Evolutionary conservation across 1,140 invertebrate genomes (phyloP).

Genomic region (Drosophila bocki): DNA sequence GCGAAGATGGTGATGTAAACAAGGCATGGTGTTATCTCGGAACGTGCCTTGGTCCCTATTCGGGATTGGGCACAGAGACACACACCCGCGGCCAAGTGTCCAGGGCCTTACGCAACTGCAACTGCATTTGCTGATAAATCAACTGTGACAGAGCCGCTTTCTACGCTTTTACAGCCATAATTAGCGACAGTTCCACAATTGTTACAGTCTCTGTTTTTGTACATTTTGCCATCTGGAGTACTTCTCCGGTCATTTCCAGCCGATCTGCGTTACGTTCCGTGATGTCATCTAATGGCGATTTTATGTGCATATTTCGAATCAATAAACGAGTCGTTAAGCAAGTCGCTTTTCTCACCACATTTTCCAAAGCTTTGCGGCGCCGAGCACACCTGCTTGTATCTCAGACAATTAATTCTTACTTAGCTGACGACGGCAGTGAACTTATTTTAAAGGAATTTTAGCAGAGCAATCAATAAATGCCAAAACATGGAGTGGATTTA

Average conservation of each 20-base stretch:
- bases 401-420: slow-evolving; percentile 25
- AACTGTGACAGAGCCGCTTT: slow-evolving; percentile 36
- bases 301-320: slow-evolving; percentile 38
- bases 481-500: not conserved
- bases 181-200: slow-evolving; percentile 23
- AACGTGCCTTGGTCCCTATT: slow-evolving; percentile 58
- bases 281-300: slow-evolving; percentile 47
- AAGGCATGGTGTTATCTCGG: slow-evolving; percentile 51
- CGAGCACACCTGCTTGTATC: slow-evolving; percentile 33
- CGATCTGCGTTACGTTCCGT: slow-evolving; percentile 6
- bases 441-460: not conserved
- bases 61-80: slow-evolving; percentile 31
- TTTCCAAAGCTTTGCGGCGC: slow-evolving; percentile 2
- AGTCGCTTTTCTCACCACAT: slow-evolving; percentile 22
- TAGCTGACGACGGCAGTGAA: not conserved
- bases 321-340: slow-evolving; percentile 25
- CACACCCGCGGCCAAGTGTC: slow-evolving; percentile 35
- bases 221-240: not conserved
- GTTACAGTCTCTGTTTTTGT: slow-evolving; percentile 37
- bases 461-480: not conserved
- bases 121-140: slow-evolving; percentile 35
- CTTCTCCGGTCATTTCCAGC: not conserved
- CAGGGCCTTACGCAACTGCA: slow-evolving; percentile 30
- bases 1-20: slow-evolving; percentile 65
- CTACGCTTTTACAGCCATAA: slow-evolving; percentile 12